Base-by-base conservation (phyloP, 2,797 vertebrate genomes). In the Myotis findleyi region DNA sequence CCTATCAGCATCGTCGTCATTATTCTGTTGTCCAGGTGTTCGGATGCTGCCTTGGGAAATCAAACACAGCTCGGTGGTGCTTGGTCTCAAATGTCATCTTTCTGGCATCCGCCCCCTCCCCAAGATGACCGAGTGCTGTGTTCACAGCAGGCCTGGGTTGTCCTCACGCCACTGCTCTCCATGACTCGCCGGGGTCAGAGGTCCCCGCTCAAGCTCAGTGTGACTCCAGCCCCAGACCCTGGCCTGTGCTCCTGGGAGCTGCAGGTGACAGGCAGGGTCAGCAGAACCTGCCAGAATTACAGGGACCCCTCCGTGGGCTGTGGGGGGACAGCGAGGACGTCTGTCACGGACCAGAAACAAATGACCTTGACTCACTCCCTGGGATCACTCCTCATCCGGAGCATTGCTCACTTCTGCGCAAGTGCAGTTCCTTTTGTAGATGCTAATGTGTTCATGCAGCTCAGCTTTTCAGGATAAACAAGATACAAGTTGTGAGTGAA, bases 231-330 rank as follows among this genome's bases (percentile, higher is more conserved):
- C 93, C 47, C 13, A 80, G 93, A 41, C 3, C 85, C 59, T 96
- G 96, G 79, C 41, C 51, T 59, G 25, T 49, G 68, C 81, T 75
- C 75, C 6, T 27, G 76, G 97, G 95, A 95, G 1, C 10, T 36
- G 72, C 44, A 94, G 93, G 94, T 83, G 96, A 82, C 73, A 96
- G 88, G 96, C 7, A 6, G 86, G 88, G 73, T 95, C 96, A 44
- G 89, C 59, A 7, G 44, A 80, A 93, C 47, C 95, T 79, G 64
- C 62, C 87, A 96, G 62, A 95, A 88, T 64, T 27, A 17, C 47
- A 81, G 79, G 51, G 36, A 96, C 96, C 96, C 89, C 90, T 96
- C 64, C 0, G 49, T 84, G 94, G 94, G 57, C 96, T 71, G 36
- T 57, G 38, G 36, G 76, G 71, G 71, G 92, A 86, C 33, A 73